Base-by-base conservation (phyloP, 2,888 invertebrate species). In the Brachypterus glaber region DNA sequence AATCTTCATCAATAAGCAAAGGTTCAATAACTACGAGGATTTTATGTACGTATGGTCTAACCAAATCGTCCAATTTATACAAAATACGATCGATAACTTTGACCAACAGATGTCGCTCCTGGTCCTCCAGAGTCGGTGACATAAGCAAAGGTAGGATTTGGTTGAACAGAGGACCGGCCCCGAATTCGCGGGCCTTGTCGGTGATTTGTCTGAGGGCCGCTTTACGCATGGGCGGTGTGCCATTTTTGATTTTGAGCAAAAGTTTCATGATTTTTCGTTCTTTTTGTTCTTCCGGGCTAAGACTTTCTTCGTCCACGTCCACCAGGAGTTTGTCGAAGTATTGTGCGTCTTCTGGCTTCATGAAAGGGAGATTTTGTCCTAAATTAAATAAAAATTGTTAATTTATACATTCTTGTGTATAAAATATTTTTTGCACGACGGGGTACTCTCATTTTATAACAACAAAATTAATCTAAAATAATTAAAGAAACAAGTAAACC, bases 341-440 rank as follows among this genome's bases (percentile, higher is more conserved):
- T 69, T 99, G 98, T 30, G 98, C 95, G 69, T 96, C 96, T 67
- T 99, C 98, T 0, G 98, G 98, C 66, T 99, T 98, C 82, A 98
- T 88, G 63, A 98, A 93, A 11, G 98, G 98, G 52, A 98, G 73
- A 69, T 97, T 97, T 55, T 76, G 74, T 1, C n/a, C n/a, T n/a
- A n/a, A n/a, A n/a, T n/a, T n/a, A n/a, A n/a, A n/a, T n/a, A n/a
- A n/a, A n/a, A n/a, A n/a, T n/a, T n/a, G n/a, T n/a, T n/a, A n/a
- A n/a, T n/a, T n/a, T n/a, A n/a, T n/a, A n/a, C n/a, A n/a, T n/a
- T n/a, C n/a, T n/a, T n/a, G n/a, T n/a, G n/a, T n/a, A n/a, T n/a
- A n/a, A n/a, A n/a, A n/a, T n/a, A n/a, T n/a, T n/a, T n/a, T n/a
- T n/a, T n/a, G n/a, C n/a, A n/a, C n/a, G n/a, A n/a, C n/a, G n/a